Evolutionary conservation across 2,888 invertebrate genomes (phyloP).

Genomic region (Spilosoma lubricipeda): DNA sequence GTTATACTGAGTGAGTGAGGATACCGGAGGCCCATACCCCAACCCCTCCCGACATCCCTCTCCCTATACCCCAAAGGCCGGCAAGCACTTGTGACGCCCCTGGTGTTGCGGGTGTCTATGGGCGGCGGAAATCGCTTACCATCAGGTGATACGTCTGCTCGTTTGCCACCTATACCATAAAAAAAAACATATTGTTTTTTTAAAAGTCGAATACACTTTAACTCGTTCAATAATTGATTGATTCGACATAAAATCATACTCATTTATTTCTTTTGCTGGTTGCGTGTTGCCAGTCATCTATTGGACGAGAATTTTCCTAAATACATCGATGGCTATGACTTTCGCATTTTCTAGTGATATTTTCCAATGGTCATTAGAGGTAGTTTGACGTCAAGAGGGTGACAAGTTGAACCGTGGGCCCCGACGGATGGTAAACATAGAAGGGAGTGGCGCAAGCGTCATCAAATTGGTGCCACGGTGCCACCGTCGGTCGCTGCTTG

Average conservation of each 20-base stretch:
- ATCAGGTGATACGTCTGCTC: too few relatives aligned
- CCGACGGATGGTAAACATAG: constrained; percentile 56
- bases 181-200: too few relatives aligned
- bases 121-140: too few relatives aligned
- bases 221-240: too few relatives aligned
- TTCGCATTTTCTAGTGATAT: constrained; percentile 60
- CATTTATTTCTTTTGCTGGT: neutral
- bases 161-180: too few relatives aligned
- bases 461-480: constrained; percentile 58
- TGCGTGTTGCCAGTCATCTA: neutral
- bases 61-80: too few relatives aligned
- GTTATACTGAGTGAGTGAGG: too few relatives aligned
- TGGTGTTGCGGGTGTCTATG: too few relatives aligned
- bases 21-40: too few relatives aligned
- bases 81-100: too few relatives aligned
- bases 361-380: constrained; percentile 59
- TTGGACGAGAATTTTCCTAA: neutral
- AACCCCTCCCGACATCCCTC: too few relatives aligned
- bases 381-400: constrained; percentile 69
- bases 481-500: constrained; percentile 60
- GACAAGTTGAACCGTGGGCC: constrained; percentile 50
- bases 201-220: neutral
- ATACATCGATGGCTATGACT: constrained; percentile 3
- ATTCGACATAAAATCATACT: neutral
- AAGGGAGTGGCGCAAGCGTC: constrained; percentile 78